phyloP scores from a whole-genome alignment of 2,888 invertebrate species.

The Drosophila cognata region DNA sequence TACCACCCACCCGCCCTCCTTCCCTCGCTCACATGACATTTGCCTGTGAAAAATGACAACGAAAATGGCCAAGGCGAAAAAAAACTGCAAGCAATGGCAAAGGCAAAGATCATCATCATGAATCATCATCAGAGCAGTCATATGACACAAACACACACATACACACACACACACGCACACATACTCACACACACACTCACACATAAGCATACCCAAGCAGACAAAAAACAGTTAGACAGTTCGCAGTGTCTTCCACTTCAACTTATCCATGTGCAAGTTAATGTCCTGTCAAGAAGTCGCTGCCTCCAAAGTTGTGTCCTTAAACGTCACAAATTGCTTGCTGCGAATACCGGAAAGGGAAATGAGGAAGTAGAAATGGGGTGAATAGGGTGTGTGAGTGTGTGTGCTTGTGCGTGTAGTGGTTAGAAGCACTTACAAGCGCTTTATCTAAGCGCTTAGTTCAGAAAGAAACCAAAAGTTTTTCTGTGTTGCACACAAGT shows the following conservation, averaged over 20 bases:
- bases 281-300: conserved; percentile 81
- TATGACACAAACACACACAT: conserved; percentile 36
- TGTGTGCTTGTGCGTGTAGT: conserved; percentile 1
- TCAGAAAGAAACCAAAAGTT: conserved; percentile 29
- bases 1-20: neutral
- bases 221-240: conserved; percentile 66
- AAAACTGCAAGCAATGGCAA: conserved; percentile 71
- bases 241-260: conserved; percentile 46
- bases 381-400: neutral
- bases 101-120: conserved; percentile 75
- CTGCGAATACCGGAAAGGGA: conserved; percentile 7
- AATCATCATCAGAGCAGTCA: conserved; percentile 72
- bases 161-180: conserved; percentile 24
- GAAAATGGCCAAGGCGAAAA: conserved; percentile 50
- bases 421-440: conserved; percentile 30
- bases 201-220: conserved; percentile 10
- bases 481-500: conserved; percentile 7
- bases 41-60: conserved; percentile 76
- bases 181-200: conserved; percentile 24
- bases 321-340: conserved; percentile 76
- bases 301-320: conserved; percentile 73
- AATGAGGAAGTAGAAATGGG: neutral
- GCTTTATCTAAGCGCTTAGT: conserved; percentile 49
- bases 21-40: conserved; percentile 22
- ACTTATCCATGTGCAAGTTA: conserved; percentile 74